Evolutionary conservation across 2,113 vertebrate species (phyloP).

Genomic region (Cochlearius cochlearius): DNA sequence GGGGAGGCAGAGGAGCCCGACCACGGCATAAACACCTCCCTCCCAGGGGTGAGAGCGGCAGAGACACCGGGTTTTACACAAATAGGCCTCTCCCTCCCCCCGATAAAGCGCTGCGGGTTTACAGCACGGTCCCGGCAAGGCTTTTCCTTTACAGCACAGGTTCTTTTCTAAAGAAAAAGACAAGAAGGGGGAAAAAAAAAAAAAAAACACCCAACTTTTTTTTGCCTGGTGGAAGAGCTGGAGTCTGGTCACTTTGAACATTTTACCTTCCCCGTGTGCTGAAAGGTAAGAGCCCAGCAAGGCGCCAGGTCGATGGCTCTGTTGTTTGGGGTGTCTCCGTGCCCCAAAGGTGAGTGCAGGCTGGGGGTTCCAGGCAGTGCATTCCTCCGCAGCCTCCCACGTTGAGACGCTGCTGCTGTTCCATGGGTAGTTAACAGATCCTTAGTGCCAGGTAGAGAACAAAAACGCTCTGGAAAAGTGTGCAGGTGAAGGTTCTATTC

Average conservation of each 20-base stretch:
- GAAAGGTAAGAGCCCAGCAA: neutral
- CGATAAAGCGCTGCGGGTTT: neutral
- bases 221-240: neutral
- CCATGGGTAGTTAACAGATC: neutral
- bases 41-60: rapidly evolving
- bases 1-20: neutral
- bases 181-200: too few species aligned
- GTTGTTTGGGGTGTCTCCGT: neutral
- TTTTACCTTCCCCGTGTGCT: neutral
- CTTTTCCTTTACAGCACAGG: neutral
- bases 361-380: neutral
- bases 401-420: neutral
- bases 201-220: too few species aligned
- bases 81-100: neutral
- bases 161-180: neutral
- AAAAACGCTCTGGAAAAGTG: neutral
- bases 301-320: rapidly evolving
- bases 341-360: neutral
- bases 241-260: rapidly evolving
- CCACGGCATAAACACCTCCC: neutral
- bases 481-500: too few species aligned
- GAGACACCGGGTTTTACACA: rapidly evolving
- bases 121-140: too few species aligned
- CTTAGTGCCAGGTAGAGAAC: neutral
- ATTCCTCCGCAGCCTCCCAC: too few species aligned